phyloP scores from a whole-genome alignment of 2,113 vertebrate genomes.

The Nannospalax galili region DNA sequence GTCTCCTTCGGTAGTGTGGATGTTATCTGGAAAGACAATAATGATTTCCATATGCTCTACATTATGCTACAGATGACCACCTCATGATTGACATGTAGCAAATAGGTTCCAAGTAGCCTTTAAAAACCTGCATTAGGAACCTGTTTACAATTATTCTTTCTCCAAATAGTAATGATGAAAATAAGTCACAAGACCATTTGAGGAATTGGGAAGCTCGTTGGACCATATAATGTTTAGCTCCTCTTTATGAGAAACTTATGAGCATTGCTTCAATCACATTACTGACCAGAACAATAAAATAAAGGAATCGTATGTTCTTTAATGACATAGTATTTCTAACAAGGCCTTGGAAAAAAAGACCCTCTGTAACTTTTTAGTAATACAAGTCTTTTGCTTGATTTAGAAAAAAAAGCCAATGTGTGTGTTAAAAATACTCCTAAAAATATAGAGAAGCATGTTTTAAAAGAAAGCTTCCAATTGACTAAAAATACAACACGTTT shows the following conservation, averaged over 20 bases:
- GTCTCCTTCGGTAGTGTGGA: not conserved
- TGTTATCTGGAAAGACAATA: not conserved
- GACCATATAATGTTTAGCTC: not conserved
- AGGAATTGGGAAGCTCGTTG: not conserved
- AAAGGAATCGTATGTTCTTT: not conserved
- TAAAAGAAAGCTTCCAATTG: not conserved
- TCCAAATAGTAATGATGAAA: not conserved
- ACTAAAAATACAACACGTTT: not conserved
- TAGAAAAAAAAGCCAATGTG: not conserved
- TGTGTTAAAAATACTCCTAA: not conserved
- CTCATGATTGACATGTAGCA: not conserved
- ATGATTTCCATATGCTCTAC: not conserved
- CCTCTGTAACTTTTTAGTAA: not conserved
- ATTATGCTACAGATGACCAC: not conserved
- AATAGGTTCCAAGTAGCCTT: not conserved
- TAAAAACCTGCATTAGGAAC: not conserved
- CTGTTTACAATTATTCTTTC: not conserved
- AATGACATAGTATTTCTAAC: not conserved
- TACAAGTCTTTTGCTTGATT: not conserved
- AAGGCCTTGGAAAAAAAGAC: not conserved
- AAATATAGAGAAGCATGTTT: not conserved
- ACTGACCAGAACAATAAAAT: not conserved
- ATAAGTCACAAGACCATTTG: not conserved
- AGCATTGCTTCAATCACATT: not conserved
- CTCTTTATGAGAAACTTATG: not conserved